Base-by-base conservation (phyloP, 2,888 invertebrate species). In the Lingula anatina region DNA sequence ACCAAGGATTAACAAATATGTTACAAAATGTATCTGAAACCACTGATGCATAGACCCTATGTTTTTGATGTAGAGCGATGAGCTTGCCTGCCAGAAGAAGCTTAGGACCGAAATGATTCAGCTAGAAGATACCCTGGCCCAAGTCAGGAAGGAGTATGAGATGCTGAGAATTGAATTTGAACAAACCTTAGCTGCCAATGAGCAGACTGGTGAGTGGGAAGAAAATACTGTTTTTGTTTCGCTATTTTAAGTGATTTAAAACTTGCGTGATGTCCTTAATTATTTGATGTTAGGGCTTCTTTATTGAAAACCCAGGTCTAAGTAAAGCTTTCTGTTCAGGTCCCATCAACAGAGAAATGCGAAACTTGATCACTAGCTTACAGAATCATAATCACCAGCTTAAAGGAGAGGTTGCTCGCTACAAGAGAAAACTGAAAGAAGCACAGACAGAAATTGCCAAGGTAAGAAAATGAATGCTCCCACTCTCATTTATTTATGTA, bases 111-210 rank as follows among this genome's bases (percentile, higher is more conserved):
- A 96, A 77, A 89, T 95, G 78, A 93, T 96, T 68, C 94, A 95
- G 78, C 80, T 96, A 65, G 95, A 97, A 80, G 96, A 97, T 70
- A 88, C 92, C 2, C 79, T 96, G 41, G 93, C 93, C 0, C 93
- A 95, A 72, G 75, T 78, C 25, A 81, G 95, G 31, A 94, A 94
- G 69, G 97, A 99, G 74, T 97, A 96, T 73, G 97, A 99, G 78
- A 93, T 94, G 87, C 77, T 99, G 28, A 84, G 96, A 21, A 93
- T 96, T 50, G 97, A 99, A 78, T 97, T 95, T 75, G 97, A 99
- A 76, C 95, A 97, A 77, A 95, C 95, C 76, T 81, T 96, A 56
- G 95, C 96, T 0, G 95, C 96, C 0, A 96, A 96, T 75, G 97
- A 97, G 72, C 97, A 97, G 78, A 95, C 96, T 0, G 79, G 78